Base-by-base conservation (phyloP, 1,140 invertebrate species). In the Aethina tumida region DNA sequence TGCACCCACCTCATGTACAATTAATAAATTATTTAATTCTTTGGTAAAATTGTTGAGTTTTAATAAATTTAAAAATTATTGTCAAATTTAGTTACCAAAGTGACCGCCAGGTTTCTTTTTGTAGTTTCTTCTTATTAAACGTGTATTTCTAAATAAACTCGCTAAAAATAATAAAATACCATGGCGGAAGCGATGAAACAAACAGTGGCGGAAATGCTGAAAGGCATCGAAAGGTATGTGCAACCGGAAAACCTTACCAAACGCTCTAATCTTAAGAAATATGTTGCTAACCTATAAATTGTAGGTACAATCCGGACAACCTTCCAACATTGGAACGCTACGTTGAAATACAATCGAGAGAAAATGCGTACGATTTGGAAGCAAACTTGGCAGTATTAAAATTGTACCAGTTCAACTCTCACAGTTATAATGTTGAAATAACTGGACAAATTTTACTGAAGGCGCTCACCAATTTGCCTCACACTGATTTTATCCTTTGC, bases 401-500 rank as follows among this genome's bases (percentile, higher is more conserved):
- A 59, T 63, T 89, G 16, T 96, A 97, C 56, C 93, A 97, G 63
- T 88, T 97, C 50, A 93, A 94, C 64, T 89, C 90, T n/a, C 74
- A 74, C n/a, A 73, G 77, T 47, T 91, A 89, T 50, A 83, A 94
- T 56, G 70, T 77, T 28, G 75, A 82, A 30, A 81, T 95, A 12
- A 87, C 85, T 4, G 72, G 71, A 25, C 75, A 87, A 50, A 95
- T 97, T 59, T 66, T 98, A 6, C 56, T 97, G 31, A 97, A 97
- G 60, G 91, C 92, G 2, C 65, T 98, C 6, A 96, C 93, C 7
- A 97, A 97, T 69, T 75, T 97, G 43, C 94, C 94, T 5, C 89
- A 97, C 53, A 92, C 92, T 10, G 94, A 98, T 68, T 97, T 97
- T 62, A 87, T 93, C 17, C 66, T 98, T 24, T 97, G 93, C 68